Conservation (phyloP, 2,888 invertebrate species). For the Ennomos quercinarius region DNA sequence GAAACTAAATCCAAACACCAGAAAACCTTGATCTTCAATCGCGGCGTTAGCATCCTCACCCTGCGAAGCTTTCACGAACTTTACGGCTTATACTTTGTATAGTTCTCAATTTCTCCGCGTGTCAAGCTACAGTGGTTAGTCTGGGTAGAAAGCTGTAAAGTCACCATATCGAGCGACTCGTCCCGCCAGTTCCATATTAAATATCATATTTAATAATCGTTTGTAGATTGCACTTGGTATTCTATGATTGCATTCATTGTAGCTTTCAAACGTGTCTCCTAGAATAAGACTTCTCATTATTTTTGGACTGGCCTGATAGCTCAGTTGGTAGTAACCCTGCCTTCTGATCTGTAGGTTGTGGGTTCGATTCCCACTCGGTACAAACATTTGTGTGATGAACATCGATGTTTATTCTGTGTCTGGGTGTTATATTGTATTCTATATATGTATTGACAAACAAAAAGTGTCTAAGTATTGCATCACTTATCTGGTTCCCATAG, state of each 20-base stretch:
- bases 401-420: no score
- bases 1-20: conserved; percentile 60
- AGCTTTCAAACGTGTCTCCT: conserved; percentile 21
- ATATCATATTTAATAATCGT: conserved; percentile 61
- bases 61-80: conserved; percentile 4
- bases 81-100: conserved; percentile 18
- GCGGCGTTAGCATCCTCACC: conserved; percentile 39
- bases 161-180: conserved; percentile 69
- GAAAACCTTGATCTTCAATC: conserved; percentile 47
- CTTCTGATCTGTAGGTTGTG: no score
- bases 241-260: conserved; percentile 19
- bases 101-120: conserved; percentile 44
- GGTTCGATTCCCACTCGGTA: no score
- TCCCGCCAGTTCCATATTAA: conserved; percentile 58
- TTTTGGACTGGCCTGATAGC: no score
- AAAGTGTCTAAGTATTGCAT: no score
- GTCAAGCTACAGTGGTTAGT: conserved; percentile 51
- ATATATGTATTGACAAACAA: no score
- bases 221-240: conserved; percentile 33
- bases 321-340: no score
- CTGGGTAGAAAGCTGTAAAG: conserved; percentile 67
- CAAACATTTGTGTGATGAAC: no score
- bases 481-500: no score
- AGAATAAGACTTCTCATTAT: conserved; percentile 16
- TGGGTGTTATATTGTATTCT: no score